Conservation (phyloP, 2,888 invertebrate genomes). For the Euclidia mi region DNA sequence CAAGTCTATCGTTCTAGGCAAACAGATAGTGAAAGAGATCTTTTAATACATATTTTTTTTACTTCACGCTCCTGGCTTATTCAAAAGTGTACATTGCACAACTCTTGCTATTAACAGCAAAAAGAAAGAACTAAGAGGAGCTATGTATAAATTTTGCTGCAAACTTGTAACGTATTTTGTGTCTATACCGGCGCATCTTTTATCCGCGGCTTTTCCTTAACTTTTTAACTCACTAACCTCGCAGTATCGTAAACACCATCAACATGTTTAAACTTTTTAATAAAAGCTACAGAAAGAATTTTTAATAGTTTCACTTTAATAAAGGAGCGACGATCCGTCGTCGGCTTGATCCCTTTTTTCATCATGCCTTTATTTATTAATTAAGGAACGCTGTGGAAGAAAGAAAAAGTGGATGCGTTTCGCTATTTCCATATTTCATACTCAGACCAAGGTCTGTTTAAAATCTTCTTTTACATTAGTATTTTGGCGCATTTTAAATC, state of each 20-base stretch:
- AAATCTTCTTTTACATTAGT: no score
- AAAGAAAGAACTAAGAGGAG: no score
- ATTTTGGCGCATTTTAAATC: no score
- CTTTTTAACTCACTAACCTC: conserved; percentile 44
- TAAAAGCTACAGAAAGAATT: conserved; percentile 63
- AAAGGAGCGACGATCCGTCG: conserved; percentile 67
- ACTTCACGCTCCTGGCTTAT: no score
- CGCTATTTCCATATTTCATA: no score
- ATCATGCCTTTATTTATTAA: conserved; percentile 77
- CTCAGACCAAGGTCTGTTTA: no score
- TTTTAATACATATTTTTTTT: no score
- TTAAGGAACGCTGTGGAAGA: conserved; percentile 68
- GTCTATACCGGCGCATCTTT: conserved; percentile 19
- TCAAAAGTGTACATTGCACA: no score
- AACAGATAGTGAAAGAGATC: no score
- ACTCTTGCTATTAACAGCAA: no score
- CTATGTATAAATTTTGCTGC: no score
- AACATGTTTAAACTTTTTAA: conserved; percentile 65
- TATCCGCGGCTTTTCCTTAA: conserved; percentile 31
- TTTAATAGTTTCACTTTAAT: conserved; percentile 81
- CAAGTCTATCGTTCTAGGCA: no score
- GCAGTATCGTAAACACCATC: conserved; percentile 39
- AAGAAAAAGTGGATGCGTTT: conserved; percentile 73
- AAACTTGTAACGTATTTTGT: conserved; percentile 4
- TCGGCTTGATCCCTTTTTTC: conserved; percentile 68